Evolutionary conservation across 2,888 invertebrate genomes (phyloP), one percentile per base, ranked within the genome.

Genomic region (Pecten maximus): DNA sequence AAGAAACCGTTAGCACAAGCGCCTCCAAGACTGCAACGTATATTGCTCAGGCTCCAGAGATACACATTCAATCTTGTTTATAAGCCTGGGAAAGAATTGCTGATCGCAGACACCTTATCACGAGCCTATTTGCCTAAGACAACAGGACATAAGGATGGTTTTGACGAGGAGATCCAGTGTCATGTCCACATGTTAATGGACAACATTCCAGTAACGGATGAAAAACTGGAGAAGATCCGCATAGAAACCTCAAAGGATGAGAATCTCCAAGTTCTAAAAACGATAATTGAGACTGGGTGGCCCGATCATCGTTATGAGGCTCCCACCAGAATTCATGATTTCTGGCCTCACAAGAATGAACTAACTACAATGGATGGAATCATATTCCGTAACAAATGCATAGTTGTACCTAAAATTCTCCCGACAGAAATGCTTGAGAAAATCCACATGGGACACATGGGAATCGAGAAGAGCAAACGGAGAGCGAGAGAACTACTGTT

Each of bases 121-220:
- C 48, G 89, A 16, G 87, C 89, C 35, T 86, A 87, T 40, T 28
- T 89, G 44, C 74, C 19, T 23, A 12, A 40, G 8, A 10, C 39
- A 39, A 60, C 19, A 23, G 15, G 28, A 19, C 28, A 16, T 35
- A n/a, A 19, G 19, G 50, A 50, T 50, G 12, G 16, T 50, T 40
- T 92, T 10, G 60, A 88, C 23, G 89, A 89, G n/a, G 90, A 88
- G 19, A 88, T 92, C 35, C 86, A 90, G 28, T 88, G 88, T n/a
- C 90, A 91, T 88, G 92, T 92, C 8, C 90, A 93, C 88, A 90
- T 87, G 15, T 74, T 93, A 4, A 44, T 91, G n/a, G 39, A 50
- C 19, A 92, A 90, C 35, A 40, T 91, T 50, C 92, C 91, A 40
- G 90, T 90, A 35, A 90, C 89, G 87, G 90, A 91, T 44, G 15